Evolutionary conservation across 2,797 vertebrate genomes (phyloP), one percentile per base, ranked within the genome.

Genomic region (Stomatorhinus walkeri): DNA sequence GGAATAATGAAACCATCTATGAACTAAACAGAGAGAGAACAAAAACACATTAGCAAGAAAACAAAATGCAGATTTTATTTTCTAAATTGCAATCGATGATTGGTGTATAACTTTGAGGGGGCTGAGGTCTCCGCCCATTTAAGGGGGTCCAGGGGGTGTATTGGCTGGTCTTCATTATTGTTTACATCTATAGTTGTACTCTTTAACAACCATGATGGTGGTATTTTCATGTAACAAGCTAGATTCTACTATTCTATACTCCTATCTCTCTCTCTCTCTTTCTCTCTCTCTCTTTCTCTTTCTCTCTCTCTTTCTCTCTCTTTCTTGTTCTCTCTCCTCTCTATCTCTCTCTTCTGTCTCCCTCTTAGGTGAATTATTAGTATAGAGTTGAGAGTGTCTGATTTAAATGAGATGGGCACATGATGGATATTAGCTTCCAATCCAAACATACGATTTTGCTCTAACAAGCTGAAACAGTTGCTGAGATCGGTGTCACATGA

Each of bases 1-100:
- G 22, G 84, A 89, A 22, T 87, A 87, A 89, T 36, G 84, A 87
- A 24, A 51, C 81, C 40, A 59, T 83, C 59, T 28, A 59, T 87
- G 22, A 87, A 89, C 52, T 88, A 88, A 59, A 84, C 76, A 24
- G 28, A 88, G 40, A 48, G 52, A 46, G 51, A 48, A 28, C n/a
- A 4, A 22, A 84, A 59, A 88, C 56, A 28, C 32, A 64, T 7
- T 64, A 48, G 54, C 88, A 85, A 64, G 46, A 22, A 51, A 84
- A 24, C 22, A 43, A 43, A 22, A 59, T 28, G 10, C 43, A 51
- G n/a, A 48, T 24, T 49, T 24, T 14, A 24, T 83, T 49, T 83
- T 22, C 5, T 28, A 12, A 32, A 14, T n/a, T 59, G 7, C 19
- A 8, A 51, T 86, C 24, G 32, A 87, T 54, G 51, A 8, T n/a